Base-by-base conservation (phyloP, 1,140 invertebrate genomes). In the Drosophila dunni region DNA sequence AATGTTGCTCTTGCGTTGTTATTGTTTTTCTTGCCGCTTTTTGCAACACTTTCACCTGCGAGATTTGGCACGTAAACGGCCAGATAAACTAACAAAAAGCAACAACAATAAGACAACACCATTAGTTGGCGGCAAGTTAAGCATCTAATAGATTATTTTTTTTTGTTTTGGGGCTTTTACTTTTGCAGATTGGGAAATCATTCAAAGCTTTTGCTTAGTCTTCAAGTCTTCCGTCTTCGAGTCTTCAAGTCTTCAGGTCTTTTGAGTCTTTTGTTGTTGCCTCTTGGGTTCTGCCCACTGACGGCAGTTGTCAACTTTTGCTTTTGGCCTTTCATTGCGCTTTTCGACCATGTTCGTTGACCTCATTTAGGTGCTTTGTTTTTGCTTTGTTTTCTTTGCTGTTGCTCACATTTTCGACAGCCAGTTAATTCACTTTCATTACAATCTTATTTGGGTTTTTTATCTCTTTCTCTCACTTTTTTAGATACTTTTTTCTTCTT, bases 31-130 rank as follows among this genome's bases (percentile, higher is more conserved):
- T 33, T 42, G 63, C 33, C 44, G 51, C 50, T 51, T 82, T 86
- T 88, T 80, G 83, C 84, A 88, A 88, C 84, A 88, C 83, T 88
- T 88, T 88, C 83, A 89, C 83, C 84, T 88, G 77, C 54, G 24
- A 71, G 84, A 88, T 88, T 88, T 88, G 84, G 84, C 83, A 83
- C 77, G 74, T 83, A 88, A 88, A 88, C 74, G 80, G 63, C 54
- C 83, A 83, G 83, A 89, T 88, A 88, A 88, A 65, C 38, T 24
- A 53, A 44, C 67, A 70, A 58, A 56, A 63, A 34, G 42, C 51
- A 63, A 74, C 36, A 50, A 36, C 44, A 50, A 24, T 64, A 34
- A 50, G 9, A 46, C 42, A 57, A 54, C 53, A 56, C 34, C 60
- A 71, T 57, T 66, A 79, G 65, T 50, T 62, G 11, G 50, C 44